Evolutionary conservation across 2,797 vertebrate genomes (phyloP), one percentile per base, ranked within the genome.

Genomic region (Neosalanx taihuensis): DNA sequence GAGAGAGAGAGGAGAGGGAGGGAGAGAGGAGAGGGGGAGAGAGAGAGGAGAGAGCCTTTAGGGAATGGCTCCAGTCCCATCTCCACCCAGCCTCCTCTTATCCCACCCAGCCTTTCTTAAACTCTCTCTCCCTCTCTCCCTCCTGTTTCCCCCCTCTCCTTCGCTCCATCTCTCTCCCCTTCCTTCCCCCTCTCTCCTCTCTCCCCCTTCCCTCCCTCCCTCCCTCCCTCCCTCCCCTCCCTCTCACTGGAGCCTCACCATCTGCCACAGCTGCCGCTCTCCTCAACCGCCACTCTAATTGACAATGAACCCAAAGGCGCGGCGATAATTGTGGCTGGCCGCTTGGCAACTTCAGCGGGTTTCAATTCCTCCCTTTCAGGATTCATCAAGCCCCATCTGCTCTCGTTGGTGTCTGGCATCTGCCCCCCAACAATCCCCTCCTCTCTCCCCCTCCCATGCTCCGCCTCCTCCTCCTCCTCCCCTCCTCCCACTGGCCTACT

Each of bases 221-320:
- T 0, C 53, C 41, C 72, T 56, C 67, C 62, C 71, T 1, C 35
- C 20, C 66, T 66, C 51, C 82, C 64, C 82, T 79, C 82, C 79
- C 80, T 85, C 89, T 90, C 88, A 81, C 90, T 91, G 92, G 93
- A 94, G 88, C 90, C 64, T 31, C 67, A 88, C 94, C 95, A 96
- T 95, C 94, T 95, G 94, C 90, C 92, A 88, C 94, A 93, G 92
- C 93, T 95, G 94, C 92, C 90, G 88, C 90, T 92, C 60, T 67
- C 90, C 78, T 72, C 85, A 76, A 77, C 93, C 89, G 92, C 90
- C 92, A 86, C 89, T 93, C 89, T 92, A 91, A 95, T 87, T 93
- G 93, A 94, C 94, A 95, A 92, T 91, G 94, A 93, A 92, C 91
- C 87, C 90, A 89, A 89, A 82, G 89, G 87, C 90, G 83, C 90